These are phyloP conservation scores for Cyclopterus lumpus DNA, from an alignment of 2,797 vertebrate genomes.

Conservation along the genomic window DNA sequence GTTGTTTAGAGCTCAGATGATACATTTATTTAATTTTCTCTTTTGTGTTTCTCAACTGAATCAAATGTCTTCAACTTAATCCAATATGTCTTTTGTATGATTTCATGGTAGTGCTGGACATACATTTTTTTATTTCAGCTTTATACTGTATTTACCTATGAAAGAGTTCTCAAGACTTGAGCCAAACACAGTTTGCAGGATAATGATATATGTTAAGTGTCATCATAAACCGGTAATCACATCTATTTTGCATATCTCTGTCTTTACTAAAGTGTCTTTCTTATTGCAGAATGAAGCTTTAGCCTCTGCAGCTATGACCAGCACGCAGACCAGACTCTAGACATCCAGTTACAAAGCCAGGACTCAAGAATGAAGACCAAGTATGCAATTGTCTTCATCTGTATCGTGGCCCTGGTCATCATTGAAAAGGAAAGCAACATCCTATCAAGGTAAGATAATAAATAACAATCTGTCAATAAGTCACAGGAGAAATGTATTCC, in stretches of 20 bases:
- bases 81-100: neutral
- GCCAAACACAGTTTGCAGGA: neutral
- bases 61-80: neutral
- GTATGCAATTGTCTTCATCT: slow-evolving; percentile 91
- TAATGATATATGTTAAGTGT: neutral
- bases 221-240: neutral
- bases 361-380: slow-evolving; percentile 92
- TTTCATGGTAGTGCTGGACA: neutral
- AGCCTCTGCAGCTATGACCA: slow-evolving; percentile 47
- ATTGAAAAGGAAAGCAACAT: slow-evolving; percentile 98
- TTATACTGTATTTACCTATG: neutral
- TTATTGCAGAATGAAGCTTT: slow-evolving; percentile 67
- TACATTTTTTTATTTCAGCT: neutral
- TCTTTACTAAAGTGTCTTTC: slow-evolving; percentile 7
- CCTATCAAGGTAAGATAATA: slow-evolving; percentile 89
- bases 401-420: slow-evolving; percentile 90
- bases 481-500: neutral
- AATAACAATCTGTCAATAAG: neutral
- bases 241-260: neutral
- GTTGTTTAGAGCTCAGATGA: neutral
- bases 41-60: neutral
- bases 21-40: neutral
- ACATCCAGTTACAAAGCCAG: slow-evolving; percentile 40
- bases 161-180: neutral
- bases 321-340: slow-evolving; percentile 41